Conservation (phyloP, 2,113 vertebrate genomes). For the Crotalus horridus region DNA sequence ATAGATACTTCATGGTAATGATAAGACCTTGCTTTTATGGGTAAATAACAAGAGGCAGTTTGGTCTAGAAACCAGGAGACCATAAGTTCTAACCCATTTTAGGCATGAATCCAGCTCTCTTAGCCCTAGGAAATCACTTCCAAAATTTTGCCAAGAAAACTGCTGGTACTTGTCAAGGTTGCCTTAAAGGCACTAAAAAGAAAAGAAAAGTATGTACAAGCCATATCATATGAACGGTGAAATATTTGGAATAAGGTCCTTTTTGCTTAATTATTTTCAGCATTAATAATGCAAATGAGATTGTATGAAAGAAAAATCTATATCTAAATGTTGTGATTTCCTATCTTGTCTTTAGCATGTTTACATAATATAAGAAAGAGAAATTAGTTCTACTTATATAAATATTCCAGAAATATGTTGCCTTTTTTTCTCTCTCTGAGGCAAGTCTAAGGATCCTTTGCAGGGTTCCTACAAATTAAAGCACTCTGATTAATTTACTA, state of each 20-base stretch:
- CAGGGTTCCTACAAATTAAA: not conserved
- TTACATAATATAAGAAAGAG: slow-evolving; percentile 38
- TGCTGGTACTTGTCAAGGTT: not conserved
- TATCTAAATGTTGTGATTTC: slow-evolving; percentile 35
- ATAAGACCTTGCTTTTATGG: not conserved
- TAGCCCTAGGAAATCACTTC: not conserved
- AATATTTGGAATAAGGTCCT: slow-evolving; percentile 59
- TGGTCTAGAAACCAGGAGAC: not conserved
- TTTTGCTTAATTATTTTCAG: slow-evolving; percentile 59
- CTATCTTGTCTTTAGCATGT: not conserved
- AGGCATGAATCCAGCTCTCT: not conserved
- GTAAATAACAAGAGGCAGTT: not conserved
- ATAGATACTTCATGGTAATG: rapidly evolving
- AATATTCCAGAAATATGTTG: slow-evolving; percentile 23
- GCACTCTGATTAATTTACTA: not conserved
- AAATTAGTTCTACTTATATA: slow-evolving; percentile 8
- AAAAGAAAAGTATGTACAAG: slow-evolving; percentile 51
- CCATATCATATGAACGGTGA: slow-evolving; percentile 65
- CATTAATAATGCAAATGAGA: slow-evolving; percentile 7
- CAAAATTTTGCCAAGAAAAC: not conserved
- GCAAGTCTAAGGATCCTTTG: slow-evolving; percentile 25
- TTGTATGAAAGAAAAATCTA: slow-evolving; percentile 51
- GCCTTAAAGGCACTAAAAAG: not conserved
- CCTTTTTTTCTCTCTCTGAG: slow-evolving; percentile 32
- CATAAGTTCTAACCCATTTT: not conserved